Evolutionary conservation across 1,140 invertebrate species (phyloP), one percentile per base, ranked within the genome.

Genomic region (Aphaenogaster rudis): DNA sequence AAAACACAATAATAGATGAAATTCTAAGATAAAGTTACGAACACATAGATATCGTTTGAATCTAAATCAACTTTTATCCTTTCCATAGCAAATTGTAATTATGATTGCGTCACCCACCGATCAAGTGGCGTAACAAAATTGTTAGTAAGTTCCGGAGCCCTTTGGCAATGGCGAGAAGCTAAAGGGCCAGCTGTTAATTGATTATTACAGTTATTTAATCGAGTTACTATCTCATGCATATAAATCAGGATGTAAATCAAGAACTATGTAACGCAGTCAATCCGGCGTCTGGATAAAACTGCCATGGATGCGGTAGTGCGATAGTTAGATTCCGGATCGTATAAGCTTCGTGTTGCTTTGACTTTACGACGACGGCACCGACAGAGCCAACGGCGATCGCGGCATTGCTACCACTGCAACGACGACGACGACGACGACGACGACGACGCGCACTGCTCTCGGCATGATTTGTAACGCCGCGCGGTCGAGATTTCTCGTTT

Each of bases 401-500:
- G 77, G 33, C 61, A 45, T 84, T 61, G 80, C 54, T 82, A 59
- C 42, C 54, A 48, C 48, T 36, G 76, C 77, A 69, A 74, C 45
- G 66, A 28, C 71, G 72, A 52, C 33, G 17, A 61, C 59, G 21
- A 79, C 59, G 50, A 74, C 48, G 28, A 84, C 69, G 54, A 84
- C 77, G 85, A 84, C 88, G 80, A 90, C 81, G 63, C 28, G 33
- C 77, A 57, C 79, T 86, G 89, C 80, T 52, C 63, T 59, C 52
- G 45, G 88, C 89, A 90, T 90, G 90, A 91, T 90, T 90, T 90
- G 86, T 59, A 64, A 78, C 48, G 11, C 81, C 85, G 79, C 85
- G 79, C 82, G 88, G 86, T 72, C 88, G 88, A 85, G 93, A 93
- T 93, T 93, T 92, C 93, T 93, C 91, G 92, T 94, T 93, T 91